Percentiles rank a stretch among this genome's conserved stretches.
Conservation (phyloP, 2,888 invertebrate genomes). For the Xanthia togata region DNA sequence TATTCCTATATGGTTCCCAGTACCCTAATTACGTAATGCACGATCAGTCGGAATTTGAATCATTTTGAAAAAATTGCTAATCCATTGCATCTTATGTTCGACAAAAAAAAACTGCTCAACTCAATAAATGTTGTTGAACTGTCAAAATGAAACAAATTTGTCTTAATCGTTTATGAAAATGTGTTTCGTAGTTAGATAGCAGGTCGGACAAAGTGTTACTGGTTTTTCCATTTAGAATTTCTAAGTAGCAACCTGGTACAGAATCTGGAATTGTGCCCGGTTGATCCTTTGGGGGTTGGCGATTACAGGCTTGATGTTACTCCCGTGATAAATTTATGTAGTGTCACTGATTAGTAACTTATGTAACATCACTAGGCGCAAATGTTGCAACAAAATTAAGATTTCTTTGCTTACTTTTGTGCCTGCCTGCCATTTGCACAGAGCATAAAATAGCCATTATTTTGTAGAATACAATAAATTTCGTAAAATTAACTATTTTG, state of each 20-base stretch:
- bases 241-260: not conserved
- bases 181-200: no score
- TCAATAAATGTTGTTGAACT: no score
- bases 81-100: no score
- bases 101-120: no score
- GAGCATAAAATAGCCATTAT: no score
- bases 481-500: rapidly evolving
- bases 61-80: no score
- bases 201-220: not conserved
- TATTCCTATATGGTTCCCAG: not conserved
- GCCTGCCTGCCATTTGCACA: no score
- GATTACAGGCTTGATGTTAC: not conserved
- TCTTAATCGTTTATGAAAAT: no score
- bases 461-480: no score
- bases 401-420: slow-evolving; percentile 19
- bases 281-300: not conserved
- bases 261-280: not conserved
- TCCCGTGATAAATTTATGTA: not conserved
- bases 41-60: no score
- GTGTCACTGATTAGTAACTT: slow-evolving; percentile 6
- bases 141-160: no score
- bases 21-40: no score
- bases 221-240: not conserved
- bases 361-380: slow-evolving; percentile 14
- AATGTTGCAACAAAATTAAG: not conserved